A percentile compares a stretch with the other conserved stretches of the same genome.
phyloP scores from a whole-genome alignment of 2,888 invertebrate genomes.

The Parnassius apollo region DNA sequence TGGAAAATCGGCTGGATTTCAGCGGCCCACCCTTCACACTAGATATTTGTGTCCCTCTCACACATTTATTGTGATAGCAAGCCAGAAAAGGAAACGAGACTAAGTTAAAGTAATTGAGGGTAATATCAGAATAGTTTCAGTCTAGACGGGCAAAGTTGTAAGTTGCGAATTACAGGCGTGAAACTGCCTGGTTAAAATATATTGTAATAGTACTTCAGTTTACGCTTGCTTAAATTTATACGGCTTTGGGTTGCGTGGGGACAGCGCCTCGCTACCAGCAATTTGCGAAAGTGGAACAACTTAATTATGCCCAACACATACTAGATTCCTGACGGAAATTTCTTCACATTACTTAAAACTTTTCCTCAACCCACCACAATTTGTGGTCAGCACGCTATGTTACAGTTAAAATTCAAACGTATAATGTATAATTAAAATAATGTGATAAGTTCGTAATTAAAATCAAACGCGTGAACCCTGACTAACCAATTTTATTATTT shows the following conservation, averaged over 20 bases:
- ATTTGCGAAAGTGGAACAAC: constrained; percentile 32
- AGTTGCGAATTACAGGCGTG: constrained; percentile 62
- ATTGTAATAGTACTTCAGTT: constrained; percentile 54
- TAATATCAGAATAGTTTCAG: constrained; percentile 73
- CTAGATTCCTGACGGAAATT: constrained; percentile 29
- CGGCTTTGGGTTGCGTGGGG: constrained; percentile 40
- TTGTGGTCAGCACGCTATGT: constrained; percentile 25
- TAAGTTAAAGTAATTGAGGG: constrained; percentile 64
- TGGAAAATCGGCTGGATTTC: constrained; percentile 73
- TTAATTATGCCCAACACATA: constrained; percentile 27
- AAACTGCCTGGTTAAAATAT: constrained; percentile 58
- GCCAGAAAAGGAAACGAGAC: constrained; percentile 44
- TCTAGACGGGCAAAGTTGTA: constrained; percentile 71
- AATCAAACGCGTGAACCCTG: too few species aligned
- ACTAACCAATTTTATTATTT: too few species aligned
- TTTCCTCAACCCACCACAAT: constrained; percentile 20
- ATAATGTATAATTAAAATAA: too few species aligned
- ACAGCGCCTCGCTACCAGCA: constrained; percentile 34
- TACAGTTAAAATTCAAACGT: not conserved
- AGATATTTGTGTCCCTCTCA: constrained; percentile 40
- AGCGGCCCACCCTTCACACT: constrained; percentile 52
- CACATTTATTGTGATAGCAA: constrained; percentile 24
- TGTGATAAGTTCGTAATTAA: too few species aligned
- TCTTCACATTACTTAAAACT: constrained; percentile 25
- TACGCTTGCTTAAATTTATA: constrained; percentile 61